Percentiles rank a stretch among this genome's conserved stretches.
These are phyloP conservation scores for Nautilus pompilius DNA, from an alignment of 1,140 invertebrate species.

Conservation along the genomic window DNA sequence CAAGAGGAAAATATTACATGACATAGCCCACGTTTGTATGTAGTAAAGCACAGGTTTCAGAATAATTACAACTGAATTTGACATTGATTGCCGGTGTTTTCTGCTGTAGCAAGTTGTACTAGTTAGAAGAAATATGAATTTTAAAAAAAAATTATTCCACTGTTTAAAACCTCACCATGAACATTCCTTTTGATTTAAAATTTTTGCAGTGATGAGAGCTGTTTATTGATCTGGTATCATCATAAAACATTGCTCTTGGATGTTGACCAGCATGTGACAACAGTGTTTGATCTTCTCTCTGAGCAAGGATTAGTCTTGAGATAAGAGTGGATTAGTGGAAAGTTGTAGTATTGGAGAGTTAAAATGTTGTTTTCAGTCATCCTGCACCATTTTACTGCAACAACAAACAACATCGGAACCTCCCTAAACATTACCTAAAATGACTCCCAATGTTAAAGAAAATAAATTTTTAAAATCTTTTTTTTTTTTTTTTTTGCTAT, in stretches of 20 bases:
- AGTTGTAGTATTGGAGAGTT: not conserved
- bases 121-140: not conserved
- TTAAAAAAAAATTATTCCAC: not conserved
- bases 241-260: not conserved
- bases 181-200: too few species aligned
- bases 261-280: conserved; percentile 23
- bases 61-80: not conserved
- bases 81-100: conserved; percentile 3
- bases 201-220: conserved; percentile 21
- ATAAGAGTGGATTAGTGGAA: not conserved
- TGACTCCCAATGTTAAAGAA: not conserved
- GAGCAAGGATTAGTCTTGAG: conserved; percentile 11
- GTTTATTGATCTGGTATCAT: conserved; percentile 25
- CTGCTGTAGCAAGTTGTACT: not conserved
- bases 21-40: not conserved
- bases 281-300: conserved; percentile 33
- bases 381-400: not conserved
- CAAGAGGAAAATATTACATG: too few species aligned
- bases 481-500: not conserved
- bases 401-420: not conserved
- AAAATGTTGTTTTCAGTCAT: not conserved
- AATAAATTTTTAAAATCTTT: not conserved
- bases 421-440: not conserved
- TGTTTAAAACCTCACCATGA: too few species aligned
- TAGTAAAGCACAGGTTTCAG: not conserved